phyloP scores from a whole-genome alignment of 2,797 vertebrate species.

The Acropternis orthonyx region DNA sequence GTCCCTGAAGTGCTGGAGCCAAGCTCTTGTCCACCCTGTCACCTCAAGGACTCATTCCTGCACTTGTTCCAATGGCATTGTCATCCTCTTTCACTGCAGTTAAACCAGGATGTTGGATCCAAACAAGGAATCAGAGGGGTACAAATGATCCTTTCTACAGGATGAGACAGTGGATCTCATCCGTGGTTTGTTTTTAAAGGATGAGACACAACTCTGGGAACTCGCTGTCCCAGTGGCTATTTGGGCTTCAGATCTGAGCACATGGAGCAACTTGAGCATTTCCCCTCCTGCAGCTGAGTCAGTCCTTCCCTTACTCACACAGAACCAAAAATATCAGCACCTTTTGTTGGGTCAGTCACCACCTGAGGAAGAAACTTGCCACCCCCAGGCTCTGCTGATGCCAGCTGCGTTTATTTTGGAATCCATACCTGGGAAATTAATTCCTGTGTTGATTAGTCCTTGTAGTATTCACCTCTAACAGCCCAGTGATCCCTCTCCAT shows the following conservation, averaged over 20 bases:
- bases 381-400: neutral
- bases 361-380: neutral
- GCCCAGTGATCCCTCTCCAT: neutral
- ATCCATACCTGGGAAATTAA: neutral
- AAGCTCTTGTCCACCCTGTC: neutral
- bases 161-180: neutral
- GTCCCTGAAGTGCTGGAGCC: neutral
- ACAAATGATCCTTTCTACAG: neutral
- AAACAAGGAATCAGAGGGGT: neutral
- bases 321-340: neutral
- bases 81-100: neutral
- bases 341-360: neutral
- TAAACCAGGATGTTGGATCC: neutral
- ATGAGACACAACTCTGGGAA: neutral
- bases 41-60: neutral
- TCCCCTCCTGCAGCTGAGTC: neutral
- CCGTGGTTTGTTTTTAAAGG: neutral
- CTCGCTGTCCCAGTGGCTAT: neutral
- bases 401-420: neutral
- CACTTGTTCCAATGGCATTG: neutral
- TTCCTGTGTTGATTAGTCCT: rapidly evolving
- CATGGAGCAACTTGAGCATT: neutral
- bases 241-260: neutral
- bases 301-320: neutral
- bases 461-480: neutral